These are phyloP conservation scores for Lacerta bilineata DNA, from an alignment of 2,797 vertebrate genomes.

Conservation along the genomic window DNA sequence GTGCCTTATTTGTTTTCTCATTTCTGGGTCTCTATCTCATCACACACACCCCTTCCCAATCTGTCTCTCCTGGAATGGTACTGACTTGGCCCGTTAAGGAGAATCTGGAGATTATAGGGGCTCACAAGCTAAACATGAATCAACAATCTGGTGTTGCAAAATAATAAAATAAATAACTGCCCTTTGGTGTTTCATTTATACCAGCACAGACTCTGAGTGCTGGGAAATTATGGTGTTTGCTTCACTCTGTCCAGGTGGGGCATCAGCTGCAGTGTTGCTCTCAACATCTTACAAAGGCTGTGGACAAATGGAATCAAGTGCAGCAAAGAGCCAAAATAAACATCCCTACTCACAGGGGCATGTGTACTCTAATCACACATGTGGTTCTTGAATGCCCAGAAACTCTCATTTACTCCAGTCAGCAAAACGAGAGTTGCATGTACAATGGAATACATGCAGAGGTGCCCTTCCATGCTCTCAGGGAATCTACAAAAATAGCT, in stretches of 20 bases:
- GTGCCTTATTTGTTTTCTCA: not conserved
- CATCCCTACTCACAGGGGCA: not conserved
- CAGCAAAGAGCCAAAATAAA: not conserved
- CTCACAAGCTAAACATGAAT: conserved; percentile 8
- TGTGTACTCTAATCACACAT: not conserved
- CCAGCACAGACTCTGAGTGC: not conserved
- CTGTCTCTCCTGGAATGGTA: not conserved
- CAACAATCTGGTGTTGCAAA: not conserved
- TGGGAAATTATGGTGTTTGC: not conserved
- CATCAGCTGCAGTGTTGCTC: not conserved
- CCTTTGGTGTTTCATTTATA: not conserved
- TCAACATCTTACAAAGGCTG: not conserved
- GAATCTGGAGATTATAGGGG: not conserved
- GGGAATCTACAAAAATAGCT: not conserved
- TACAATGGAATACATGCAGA: not conserved
- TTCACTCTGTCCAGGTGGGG: not conserved
- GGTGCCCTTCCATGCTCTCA: not conserved
- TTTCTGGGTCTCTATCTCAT: no score
- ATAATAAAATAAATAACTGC: not conserved
- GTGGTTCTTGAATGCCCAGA: not conserved
- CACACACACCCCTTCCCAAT: not conserved
- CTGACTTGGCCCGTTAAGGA: not conserved
- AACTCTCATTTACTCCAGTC: not conserved
- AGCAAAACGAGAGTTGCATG: not conserved
- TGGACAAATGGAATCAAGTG: not conserved